Evolutionary conservation across 2,888 invertebrate genomes (phyloP).

Genomic region (Drosophila limbata): DNA sequence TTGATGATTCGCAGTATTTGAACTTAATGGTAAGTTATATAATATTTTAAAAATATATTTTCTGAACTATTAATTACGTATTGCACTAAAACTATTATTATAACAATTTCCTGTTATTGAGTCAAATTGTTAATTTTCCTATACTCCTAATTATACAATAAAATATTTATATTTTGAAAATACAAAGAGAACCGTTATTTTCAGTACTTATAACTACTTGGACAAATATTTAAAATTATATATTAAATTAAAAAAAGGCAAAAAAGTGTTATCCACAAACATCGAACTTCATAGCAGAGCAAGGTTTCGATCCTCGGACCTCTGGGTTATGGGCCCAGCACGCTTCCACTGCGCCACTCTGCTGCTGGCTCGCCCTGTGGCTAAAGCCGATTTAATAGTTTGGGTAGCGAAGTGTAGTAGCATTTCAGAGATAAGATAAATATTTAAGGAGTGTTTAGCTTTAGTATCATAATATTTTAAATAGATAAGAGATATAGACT

Average conservation of each 20-base stretch:
- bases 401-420: constrained; percentile 6
- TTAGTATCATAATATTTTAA: constrained; percentile 1
- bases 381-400: neutral
- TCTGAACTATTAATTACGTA: neutral
- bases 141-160: neutral
- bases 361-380: constrained; percentile 8
- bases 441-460: constrained; percentile 8
- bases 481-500: constrained; percentile 3
- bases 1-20: neutral
- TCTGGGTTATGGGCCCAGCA: constrained; percentile 68
- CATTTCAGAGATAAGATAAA: constrained; percentile 13
- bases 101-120: too few species aligned
- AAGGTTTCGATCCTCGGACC: constrained; percentile 67
- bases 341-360: constrained; percentile 66
- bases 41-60: neutral
- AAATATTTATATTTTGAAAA: neutral
- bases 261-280: neutral
- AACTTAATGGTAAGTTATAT: neutral
- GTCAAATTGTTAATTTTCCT: too few species aligned
- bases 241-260: constrained; percentile 1
- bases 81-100: neutral
- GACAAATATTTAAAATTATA: neutral
- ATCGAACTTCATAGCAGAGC: constrained; percentile 44
- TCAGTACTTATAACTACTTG: neutral
- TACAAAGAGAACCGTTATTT: too few species aligned